phyloP scores from a whole-genome alignment of 2,888 invertebrate species.

The Philhelius pedissequus region DNA sequence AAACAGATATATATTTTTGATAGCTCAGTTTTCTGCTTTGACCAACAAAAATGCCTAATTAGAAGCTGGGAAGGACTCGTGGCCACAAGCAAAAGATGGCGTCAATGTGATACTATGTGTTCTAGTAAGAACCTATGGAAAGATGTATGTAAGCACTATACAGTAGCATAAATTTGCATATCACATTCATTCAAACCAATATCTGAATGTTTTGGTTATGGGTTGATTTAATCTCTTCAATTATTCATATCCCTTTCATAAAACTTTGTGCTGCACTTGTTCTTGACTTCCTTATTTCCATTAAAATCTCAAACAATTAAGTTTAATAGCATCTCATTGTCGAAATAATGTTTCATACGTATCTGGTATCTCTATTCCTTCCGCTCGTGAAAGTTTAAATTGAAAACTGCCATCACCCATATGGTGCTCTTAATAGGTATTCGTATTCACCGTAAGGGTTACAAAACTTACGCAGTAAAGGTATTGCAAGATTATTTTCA shows the following conservation, averaged over 20 bases:
- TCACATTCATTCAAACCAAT: not conserved
- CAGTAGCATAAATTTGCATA: too few species aligned
- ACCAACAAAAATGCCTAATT: too few species aligned
- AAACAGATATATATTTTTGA: too few species aligned
- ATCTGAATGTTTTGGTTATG: not conserved
- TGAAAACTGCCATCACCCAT: slow-evolving; percentile 52
- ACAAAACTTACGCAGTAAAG: slow-evolving; percentile 39
- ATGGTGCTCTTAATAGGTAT: slow-evolving; percentile 23
- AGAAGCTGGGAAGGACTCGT: too few species aligned
- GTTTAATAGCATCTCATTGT: slow-evolving; percentile 43
- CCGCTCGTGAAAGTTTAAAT: slow-evolving; percentile 33
- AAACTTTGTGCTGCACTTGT: not conserved
- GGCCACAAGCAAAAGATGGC: too few species aligned
- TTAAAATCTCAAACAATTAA: slow-evolving; percentile 48
- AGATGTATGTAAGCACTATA: too few species aligned
- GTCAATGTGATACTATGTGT: too few species aligned
- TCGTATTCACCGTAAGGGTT: not conserved
- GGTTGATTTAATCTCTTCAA: slow-evolving; percentile 3
- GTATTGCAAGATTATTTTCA: slow-evolving; percentile 3
- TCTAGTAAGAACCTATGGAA: too few species aligned
- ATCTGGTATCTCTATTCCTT: not conserved
- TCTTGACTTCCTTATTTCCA: slow-evolving; percentile 2
- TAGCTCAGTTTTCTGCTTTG: too few species aligned
- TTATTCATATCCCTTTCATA: slow-evolving; percentile 17
- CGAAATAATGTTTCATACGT: not conserved